phyloP scores from a whole-genome alignment of 2,113 vertebrate species.

The Salvelinus sp. region DNA sequence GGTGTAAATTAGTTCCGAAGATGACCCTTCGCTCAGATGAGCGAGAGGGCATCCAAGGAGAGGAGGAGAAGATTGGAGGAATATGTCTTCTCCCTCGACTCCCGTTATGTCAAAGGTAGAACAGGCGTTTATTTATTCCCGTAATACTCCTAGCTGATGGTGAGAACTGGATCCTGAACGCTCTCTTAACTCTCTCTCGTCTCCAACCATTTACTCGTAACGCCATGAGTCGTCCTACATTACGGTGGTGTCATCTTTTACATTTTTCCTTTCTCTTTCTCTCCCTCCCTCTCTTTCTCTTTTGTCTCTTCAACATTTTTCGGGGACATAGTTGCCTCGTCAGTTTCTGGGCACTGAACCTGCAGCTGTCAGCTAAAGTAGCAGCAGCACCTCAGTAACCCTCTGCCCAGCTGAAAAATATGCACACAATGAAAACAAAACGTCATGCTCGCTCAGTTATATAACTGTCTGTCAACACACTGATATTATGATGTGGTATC shows the following conservation, averaged over 20 bases:
- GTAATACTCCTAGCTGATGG: neutral
- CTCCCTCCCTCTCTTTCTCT: neutral
- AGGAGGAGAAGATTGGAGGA: neutral
- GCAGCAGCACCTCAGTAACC: conserved; percentile 32
- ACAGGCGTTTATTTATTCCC: neutral
- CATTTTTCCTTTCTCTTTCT: too few relatives aligned
- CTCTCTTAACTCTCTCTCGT: neutral
- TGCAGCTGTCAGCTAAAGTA: conserved; percentile 55
- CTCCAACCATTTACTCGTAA: neutral
- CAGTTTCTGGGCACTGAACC: conserved; percentile 34
- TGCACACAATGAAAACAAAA: conserved; percentile 40
- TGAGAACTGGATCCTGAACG: neutral
- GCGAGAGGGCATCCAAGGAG: neutral
- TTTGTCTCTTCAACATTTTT: neutral
- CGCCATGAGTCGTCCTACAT: too few relatives aligned
- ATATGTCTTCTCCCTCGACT: neutral
- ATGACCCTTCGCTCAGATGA: neutral
- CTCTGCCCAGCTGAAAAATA: conserved; percentile 26
- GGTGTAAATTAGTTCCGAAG: neutral
- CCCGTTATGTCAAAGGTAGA: neutral
- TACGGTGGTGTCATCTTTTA: neutral
- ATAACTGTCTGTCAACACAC: conserved; percentile 48
- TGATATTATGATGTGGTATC: conserved; percentile 6
- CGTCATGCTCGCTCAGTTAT: conserved; percentile 48
- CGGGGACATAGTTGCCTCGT: neutral